These are phyloP conservation scores for Silurus lanzhouensis DNA, from an alignment of 2,797 vertebrate species.

Conservation along the genomic window DNA sequence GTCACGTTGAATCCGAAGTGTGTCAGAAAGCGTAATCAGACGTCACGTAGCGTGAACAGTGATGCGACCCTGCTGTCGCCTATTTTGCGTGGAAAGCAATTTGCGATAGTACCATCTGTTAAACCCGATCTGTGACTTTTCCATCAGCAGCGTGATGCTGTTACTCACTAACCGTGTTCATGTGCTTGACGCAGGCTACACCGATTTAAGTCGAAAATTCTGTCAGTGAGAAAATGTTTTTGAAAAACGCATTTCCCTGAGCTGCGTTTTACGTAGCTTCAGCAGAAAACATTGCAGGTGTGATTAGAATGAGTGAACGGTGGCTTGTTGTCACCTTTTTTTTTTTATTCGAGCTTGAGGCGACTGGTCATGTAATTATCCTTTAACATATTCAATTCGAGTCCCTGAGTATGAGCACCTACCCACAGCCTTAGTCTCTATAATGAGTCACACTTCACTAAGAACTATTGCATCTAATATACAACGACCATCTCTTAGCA, in stretches of 20 bases:
- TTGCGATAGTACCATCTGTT: slow-evolving; percentile 13
- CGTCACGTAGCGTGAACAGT: not conserved
- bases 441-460: not conserved
- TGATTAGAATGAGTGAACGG: not conserved
- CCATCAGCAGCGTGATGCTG: not conserved
- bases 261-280: not conserved
- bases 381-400: not conserved
- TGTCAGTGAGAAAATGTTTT: not conserved
- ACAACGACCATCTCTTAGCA: not conserved
- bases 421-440: not conserved
- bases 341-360: not conserved
- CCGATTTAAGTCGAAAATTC: not conserved
- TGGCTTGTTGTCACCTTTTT: not conserved
- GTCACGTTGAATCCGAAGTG: not conserved
- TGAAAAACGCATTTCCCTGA: not conserved
- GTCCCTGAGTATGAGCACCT: not conserved
- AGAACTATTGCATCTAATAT: not conserved
- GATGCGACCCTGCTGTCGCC: slow-evolving; percentile 26
- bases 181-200: not conserved
- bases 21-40: slow-evolving; percentile 23
- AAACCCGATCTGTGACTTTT: slow-evolving; percentile 6
- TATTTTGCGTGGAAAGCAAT: slow-evolving; percentile 18
- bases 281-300: not conserved
- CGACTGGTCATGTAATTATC: not conserved
- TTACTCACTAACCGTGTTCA: not conserved